Evolutionary conservation across 2,113 vertebrate genomes (phyloP), one percentile per base, ranked within the genome.

Genomic region (Rhinichthys klamathensis): DNA sequence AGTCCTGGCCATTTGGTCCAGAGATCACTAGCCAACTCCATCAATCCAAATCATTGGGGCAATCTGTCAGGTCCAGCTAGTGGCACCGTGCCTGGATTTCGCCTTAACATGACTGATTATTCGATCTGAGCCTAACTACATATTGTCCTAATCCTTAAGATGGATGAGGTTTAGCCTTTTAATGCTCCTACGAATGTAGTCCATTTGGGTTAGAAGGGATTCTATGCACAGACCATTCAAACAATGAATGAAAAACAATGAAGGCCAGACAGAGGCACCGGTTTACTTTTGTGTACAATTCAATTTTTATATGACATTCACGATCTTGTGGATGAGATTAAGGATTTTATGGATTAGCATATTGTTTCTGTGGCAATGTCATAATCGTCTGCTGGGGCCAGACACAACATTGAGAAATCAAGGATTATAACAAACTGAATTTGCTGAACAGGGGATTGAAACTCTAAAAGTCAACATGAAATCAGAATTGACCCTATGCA

Each of bases 81-180:
- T 83, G 83, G 87, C 87, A 86, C 67, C 49, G 73, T 79, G 85
- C 82, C 74, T 69, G 44, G 84, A 79, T 84, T 87, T 87, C 8
- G 70, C 56, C 58, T 83, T 74, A 87, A 78, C 79, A 72, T 82
- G 87, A 89, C 88, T 88, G 90, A 88, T 90, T 89, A 88, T 87
- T 87, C 81, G 30, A 85, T 86, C 88, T 86, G 88, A 89, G 85
- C 86, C 81, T 82, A 87, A 83, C 75, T 87, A 88, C 90, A 89
- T 87, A 87, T 87, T 86, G 85, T 63, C 46, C 77, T 89, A 89
- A 89, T 90, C 90, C 88, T 86, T 83, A 86, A 89, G 58, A 88
- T 87, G 81, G 82, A 89, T 86, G 77, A 79, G 87, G 84, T 89
- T 88, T 85, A 88, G 80, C 74, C 88, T 89, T 89, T 89, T 89